Evolutionary conservation across 1,140 invertebrate species (phyloP).

Genomic region (Papilio polytes): DNA sequence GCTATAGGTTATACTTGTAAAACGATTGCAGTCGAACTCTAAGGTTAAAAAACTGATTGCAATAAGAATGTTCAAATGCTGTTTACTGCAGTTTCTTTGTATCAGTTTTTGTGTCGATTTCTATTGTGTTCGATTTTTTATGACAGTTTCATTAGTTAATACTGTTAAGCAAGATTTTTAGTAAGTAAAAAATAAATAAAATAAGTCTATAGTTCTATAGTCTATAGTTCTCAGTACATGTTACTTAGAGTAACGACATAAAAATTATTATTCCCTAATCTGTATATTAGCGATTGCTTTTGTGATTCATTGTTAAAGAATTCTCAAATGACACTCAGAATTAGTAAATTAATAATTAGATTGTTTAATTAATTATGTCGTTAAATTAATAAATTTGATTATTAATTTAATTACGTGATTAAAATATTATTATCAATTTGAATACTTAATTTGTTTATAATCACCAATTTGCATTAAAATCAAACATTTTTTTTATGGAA

Average conservation of each 20-base stretch:
- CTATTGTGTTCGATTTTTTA: background rate
- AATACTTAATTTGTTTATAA: no score
- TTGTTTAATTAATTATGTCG: no score
- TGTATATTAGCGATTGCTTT: background rate
- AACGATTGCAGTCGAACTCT: background rate
- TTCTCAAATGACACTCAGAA: background rate
- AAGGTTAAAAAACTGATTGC: background rate
- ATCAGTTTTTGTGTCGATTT: background rate
- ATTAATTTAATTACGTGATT: no score
- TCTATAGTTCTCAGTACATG: background rate
- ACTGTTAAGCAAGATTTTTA: background rate
- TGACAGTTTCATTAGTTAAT: background rate
- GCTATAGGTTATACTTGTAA: background rate
- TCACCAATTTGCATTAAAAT: no score
- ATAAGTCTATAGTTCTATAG: background rate
- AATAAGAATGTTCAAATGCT: background rate
- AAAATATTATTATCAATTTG: background rate
- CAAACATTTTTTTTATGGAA: no score
- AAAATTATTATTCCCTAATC: background rate
- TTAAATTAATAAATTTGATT: background rate
- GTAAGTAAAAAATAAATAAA: background rate
- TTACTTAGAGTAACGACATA: background rate
- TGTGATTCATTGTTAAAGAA: background rate
- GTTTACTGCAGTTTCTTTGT: background rate
- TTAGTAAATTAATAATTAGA: no score